Evolutionary conservation across 2,888 invertebrate species (phyloP), one percentile per base, ranked within the genome.

Genomic region (Meiosimyza platycephala): DNA sequence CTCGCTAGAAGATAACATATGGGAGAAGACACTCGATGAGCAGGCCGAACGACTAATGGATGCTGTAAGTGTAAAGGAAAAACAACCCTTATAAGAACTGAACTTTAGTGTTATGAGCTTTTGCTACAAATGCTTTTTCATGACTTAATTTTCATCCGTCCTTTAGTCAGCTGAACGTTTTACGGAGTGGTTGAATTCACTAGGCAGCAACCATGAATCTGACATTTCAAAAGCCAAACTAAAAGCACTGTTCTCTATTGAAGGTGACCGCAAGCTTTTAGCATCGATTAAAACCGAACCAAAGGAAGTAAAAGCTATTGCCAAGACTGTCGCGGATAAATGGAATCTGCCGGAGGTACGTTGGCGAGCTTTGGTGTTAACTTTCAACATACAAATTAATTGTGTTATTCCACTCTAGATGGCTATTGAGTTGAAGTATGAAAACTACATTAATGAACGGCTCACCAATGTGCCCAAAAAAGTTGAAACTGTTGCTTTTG

Each of bases 1-100:
- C 15, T 78, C 83, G 60, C 74, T 82, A 70, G 80, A 83, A 64
- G 76, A 76, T 11, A 77, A 74, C 57, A 80, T 83, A 16, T 76
- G 76, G 70, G 82, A 83, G 40, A 83, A 83, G 40, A 79, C 83
- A 0, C 73, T 87, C 0, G 86, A 86, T 47, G 87, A 88, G 54
- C 86, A 87, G 71, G 87, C 87, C 0, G 86, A 87, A 66, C 80
- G 84, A 55, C 75, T 87, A 1, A 88, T 88, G 85, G 86, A 87
- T 76, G 82, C 85, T 48, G 87, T 86, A 70, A 79, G 81, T 77
- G 6, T 40, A 40, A 9, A 12, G 9, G 54, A n/a, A 9, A 16
- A 16, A 54, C 54, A n/a, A 54, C 18, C 18, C 54, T 16, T 9
- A 18, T 9, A 13, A n/a, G 7, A 28, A 68, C n/a, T 18, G 6